phyloP scores from a whole-genome alignment of 2,888 invertebrate genomes.

The Alsophila aescularia region DNA sequence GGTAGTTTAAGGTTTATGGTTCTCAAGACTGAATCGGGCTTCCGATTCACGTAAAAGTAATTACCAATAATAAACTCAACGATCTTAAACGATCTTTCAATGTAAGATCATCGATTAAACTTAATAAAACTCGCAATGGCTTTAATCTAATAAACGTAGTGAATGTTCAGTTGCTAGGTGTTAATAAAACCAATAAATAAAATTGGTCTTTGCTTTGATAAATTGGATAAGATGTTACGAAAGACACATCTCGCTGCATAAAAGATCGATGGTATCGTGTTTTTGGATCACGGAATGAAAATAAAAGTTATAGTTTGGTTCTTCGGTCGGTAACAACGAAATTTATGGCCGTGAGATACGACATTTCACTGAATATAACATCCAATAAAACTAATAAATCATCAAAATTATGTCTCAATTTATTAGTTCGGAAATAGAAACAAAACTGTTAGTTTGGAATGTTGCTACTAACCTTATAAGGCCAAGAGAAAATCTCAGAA shows the following conservation, averaged over 20 bases:
- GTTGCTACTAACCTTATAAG: not conserved
- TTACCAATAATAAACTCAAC: too few relatives aligned
- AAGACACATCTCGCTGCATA: slow-evolving; percentile 29
- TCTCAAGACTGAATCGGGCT: slow-evolving; percentile 5
- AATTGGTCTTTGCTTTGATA: slow-evolving; percentile 29
- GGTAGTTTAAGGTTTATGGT: not conserved
- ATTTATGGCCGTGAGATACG: slow-evolving; percentile 36
- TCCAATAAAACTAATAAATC: slow-evolving; percentile 37
- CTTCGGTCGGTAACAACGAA: slow-evolving; percentile 28
- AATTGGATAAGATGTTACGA: slow-evolving; percentile 34
- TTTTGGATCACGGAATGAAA: slow-evolving; percentile 36
- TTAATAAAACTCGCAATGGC: slow-evolving; percentile 11
- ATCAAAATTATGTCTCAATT: slow-evolving; percentile 19
- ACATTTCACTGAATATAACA: slow-evolving; percentile 34
- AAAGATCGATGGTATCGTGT: slow-evolving; percentile 33
- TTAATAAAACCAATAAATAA: slow-evolving; percentile 30
- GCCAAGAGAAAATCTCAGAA: not conserved
- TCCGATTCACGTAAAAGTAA: not conserved
- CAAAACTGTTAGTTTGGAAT: not conserved
- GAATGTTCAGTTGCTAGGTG: slow-evolving; percentile 12
- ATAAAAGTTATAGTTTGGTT: slow-evolving; percentile 33
- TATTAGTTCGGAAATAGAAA: slow-evolving; percentile 16
- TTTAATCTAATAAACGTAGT: slow-evolving; percentile 12
- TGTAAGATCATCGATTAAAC: not conserved
- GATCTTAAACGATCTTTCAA: too few relatives aligned